Evolutionary conservation across 2,113 vertebrate species (phyloP).

Genomic region (Apteryx owenii): DNA sequence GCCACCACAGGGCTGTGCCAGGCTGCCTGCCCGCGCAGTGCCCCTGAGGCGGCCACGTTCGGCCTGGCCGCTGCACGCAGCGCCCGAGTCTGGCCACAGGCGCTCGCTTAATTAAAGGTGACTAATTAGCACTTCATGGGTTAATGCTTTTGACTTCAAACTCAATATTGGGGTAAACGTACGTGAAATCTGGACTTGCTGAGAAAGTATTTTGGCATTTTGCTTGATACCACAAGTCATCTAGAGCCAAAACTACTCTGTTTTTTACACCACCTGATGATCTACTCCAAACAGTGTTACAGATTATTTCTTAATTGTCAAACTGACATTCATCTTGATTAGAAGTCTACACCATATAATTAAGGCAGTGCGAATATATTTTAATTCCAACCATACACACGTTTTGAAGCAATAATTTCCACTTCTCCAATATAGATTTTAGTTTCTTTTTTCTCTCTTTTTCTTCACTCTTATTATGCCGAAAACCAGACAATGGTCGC

Average conservation of each 20-base stretch:
- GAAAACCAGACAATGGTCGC: conserved; percentile 94
- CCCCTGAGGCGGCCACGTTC: no score
- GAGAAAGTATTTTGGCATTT: background rate
- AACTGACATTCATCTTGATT: background rate
- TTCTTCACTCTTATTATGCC: conserved; percentile 72
- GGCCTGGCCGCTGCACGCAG: no score
- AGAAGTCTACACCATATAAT: background rate
- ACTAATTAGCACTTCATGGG: background rate
- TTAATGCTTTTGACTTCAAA: background rate
- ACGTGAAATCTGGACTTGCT: background rate
- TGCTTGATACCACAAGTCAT: background rate
- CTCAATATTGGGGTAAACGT: background rate
- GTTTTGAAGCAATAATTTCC: conserved; percentile 6
- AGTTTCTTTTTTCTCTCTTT: conserved; percentile 77
- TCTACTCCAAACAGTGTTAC: background rate
- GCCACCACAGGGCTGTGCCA: accelerated
- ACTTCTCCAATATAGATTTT: conserved; percentile 70
- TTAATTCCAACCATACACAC: background rate
- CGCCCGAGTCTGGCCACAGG: no score
- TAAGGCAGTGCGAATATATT: background rate
- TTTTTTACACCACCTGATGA: background rate
- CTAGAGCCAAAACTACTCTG: background rate
- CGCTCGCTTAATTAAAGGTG: background rate
- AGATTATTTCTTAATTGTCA: background rate
- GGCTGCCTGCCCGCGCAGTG: no score